These are phyloP conservation scores for Paradisaea rubra DNA, from an alignment of 2,113 vertebrate genomes.

Conservation along the genomic window DNA sequence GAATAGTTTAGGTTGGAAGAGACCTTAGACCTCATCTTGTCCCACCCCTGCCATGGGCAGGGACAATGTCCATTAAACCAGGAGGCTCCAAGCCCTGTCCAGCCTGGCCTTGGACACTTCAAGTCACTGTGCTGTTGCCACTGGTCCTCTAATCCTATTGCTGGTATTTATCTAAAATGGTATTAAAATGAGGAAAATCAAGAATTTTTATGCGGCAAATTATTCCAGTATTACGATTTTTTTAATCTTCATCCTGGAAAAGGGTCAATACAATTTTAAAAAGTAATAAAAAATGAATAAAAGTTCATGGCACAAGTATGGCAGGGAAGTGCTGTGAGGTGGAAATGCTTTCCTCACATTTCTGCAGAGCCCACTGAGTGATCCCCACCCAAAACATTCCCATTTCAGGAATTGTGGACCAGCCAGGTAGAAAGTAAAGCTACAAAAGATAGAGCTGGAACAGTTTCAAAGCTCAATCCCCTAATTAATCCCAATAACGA, in stretches of 20 bases:
- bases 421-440: not conserved
- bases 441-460: not conserved
- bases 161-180: not conserved
- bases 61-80: accelerated
- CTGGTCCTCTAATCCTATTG: not conserved
- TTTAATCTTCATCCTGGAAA: not conserved
- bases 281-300: not conserved
- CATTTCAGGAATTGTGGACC: not conserved
- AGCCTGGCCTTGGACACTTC: not conserved
- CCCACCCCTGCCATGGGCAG: not conserved
- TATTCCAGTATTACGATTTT: not conserved
- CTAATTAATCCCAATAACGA: not conserved
- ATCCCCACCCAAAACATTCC: not conserved
- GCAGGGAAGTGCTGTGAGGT: not conserved
- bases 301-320: not conserved
- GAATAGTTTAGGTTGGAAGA: too few species aligned
- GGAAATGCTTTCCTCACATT: not conserved
- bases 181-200: not conserved
- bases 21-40: not conserved
- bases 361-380: not conserved
- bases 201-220: not conserved
- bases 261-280: not conserved
- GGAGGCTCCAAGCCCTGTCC: not conserved
- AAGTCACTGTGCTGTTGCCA: not conserved
- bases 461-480: not conserved